Percentiles rank a stretch among this genome's conserved stretches.
phyloP scores from a whole-genome alignment of 2,113 vertebrate species.

The Psophia crepitans region DNA sequence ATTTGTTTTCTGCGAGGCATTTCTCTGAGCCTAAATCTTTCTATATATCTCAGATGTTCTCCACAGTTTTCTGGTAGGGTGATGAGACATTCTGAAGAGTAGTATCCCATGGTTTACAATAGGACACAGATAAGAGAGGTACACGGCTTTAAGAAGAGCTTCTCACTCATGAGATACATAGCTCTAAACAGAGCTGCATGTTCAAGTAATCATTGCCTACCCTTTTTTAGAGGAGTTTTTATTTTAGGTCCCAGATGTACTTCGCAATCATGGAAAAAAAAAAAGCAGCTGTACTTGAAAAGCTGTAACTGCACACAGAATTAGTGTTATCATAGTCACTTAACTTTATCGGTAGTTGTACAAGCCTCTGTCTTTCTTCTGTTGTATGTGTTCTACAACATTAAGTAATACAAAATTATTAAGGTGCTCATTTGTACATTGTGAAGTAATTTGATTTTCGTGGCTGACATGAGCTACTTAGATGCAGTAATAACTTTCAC shows the following conservation, averaged over 20 bases:
- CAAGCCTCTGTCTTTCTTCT: neutral
- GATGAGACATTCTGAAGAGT: neutral
- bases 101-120: neutral
- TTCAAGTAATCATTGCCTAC: neutral
- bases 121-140: neutral
- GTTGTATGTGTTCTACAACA: rapidly evolving
- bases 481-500: neutral
- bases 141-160: neutral
- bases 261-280: too few species aligned
- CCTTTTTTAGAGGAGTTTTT: neutral
- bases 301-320: neutral
- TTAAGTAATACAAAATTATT: neutral
- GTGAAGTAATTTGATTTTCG: neutral
- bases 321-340: neutral
- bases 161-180: neutral
- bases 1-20: neutral
- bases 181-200: neutral
- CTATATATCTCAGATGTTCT: neutral
- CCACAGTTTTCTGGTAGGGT: neutral
- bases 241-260: neutral
- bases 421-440: neutral
- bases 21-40: neutral
- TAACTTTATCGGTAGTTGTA: rapidly evolving
- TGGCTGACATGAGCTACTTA: neutral
- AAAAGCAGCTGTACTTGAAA: neutral